Conservation (phyloP, 53 echinoderm and acorn worm species). For the Actinopyga echinites region DNA sequence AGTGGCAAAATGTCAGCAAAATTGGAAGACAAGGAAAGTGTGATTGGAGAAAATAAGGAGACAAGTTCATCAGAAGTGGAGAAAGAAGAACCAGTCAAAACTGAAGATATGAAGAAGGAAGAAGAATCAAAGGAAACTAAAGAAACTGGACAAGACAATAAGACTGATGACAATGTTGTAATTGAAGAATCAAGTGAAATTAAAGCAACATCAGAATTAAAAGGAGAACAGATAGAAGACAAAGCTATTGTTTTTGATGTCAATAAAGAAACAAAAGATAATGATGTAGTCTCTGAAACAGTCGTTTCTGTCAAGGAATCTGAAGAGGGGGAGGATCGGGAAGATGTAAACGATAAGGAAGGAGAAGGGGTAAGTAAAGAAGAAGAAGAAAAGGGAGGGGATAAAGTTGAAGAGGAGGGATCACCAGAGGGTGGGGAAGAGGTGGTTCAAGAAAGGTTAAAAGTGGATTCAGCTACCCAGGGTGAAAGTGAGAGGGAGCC, state of each 20-base stretch:
- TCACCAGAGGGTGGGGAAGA: no score
- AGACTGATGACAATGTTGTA: no score
- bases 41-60: no score
- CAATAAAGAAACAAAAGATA: not conserved
- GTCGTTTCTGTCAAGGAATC: not conserved
- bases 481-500: not conserved
- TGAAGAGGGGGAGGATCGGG: not conserved
- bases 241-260: conserved; percentile 16
- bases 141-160: not conserved
- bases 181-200: no score
- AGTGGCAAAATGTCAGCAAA: no score
- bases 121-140: not conserved
- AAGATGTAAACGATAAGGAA: not conserved
- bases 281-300: not conserved
- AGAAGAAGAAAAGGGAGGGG: not conserved
- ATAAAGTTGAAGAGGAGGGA: not conserved
- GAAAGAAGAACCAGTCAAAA: not conserved
- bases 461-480: conserved; percentile 13
- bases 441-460: not conserved
- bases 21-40: no score
- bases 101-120: not conserved
- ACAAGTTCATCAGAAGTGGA: no score
- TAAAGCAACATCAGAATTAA: not conserved
- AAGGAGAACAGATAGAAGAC: conserved; percentile 15
- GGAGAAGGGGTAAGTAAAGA: not conserved